These are phyloP conservation scores for Muscicapa comitata DNA, from an alignment of 2,797 vertebrate species.

Conservation along the genomic window DNA sequence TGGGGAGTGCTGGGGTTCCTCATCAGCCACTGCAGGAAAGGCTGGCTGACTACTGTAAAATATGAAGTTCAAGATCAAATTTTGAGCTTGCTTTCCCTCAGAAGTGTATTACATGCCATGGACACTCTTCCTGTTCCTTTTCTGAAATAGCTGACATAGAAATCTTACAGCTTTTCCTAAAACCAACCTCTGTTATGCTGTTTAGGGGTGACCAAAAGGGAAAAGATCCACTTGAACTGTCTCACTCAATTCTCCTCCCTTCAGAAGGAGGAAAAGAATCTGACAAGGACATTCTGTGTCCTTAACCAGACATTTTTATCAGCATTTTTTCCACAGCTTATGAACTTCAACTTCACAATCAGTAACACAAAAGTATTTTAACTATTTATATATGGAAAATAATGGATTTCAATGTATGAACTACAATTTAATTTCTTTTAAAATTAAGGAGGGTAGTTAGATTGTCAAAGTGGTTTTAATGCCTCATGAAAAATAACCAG, in stretches of 20 bases:
- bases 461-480: not conserved
- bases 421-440: not conserved
- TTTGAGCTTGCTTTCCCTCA: not conserved
- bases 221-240: not conserved
- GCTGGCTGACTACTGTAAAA: not conserved
- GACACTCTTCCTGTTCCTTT: not conserved
- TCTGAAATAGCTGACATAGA: not conserved
- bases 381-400: not conserved
- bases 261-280: not conserved
- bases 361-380: not conserved
- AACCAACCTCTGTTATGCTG: not conserved
- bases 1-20: not conserved
- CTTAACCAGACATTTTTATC: not conserved
- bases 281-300: not conserved
- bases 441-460: not conserved
- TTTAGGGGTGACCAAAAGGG: not conserved
- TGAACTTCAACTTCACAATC: not conserved
- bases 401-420: not conserved
- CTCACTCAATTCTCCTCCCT: not conserved
- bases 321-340: not conserved
- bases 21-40: fast-evolving
- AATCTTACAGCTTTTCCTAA: not conserved
- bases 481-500: not conserved
- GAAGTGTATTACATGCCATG: not conserved
- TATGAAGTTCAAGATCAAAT: not conserved